Evolutionary conservation across 2,888 invertebrate genomes (phyloP), one percentile per base, ranked within the genome.

Genomic region (Baccha elongata): DNA sequence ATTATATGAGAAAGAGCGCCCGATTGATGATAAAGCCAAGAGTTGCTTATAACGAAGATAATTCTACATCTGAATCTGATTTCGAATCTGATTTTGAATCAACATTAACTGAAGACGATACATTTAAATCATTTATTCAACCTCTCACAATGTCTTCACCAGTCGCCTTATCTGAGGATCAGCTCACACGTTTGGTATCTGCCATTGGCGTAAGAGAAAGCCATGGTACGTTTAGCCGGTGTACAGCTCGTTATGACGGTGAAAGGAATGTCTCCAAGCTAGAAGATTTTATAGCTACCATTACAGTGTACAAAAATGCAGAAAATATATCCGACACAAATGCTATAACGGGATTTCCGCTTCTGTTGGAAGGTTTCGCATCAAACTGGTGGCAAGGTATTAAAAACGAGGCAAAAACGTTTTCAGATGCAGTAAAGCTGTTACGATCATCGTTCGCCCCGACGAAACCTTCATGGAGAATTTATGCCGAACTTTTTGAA

Each of bases 201-300:
- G 37, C 37, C n/a, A 37, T 37, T n/a, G 13, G 37, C n/a, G 37
- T 37, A n/a, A 37, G n/a, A n/a, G 37, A 37, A n/a, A 2, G n/a
- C n/a, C 37, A 37, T 3, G 13, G 11, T 37, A 37, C 11, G 37
- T 37, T 37, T n/a, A 37, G 37, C 37, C 11, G 37, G 37, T 37
- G 37, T 37, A 71, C 84, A 1, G 75, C 72, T 23, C 53, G 72
- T 1, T 76, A 69, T 26, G 37, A 32, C 32, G 76, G 58, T 13
- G 21, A 42, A 7, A 42, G 75, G 40, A 71, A 83, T 26, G 23
- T 74, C 17, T 60, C 69, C 23, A 53, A 26, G 7, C 67, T 85
- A 2, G 84, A 85, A 23, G 78, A 83, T 4, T 85, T 85, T 35
- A 60, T 85, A 42, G 62, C 80, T 2, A 68, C 72, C 1, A 62